Evolutionary conservation across 2,113 vertebrate species (phyloP), one percentile per base, ranked within the genome.

Genomic region (Sinocyclocheilus grahami): DNA sequence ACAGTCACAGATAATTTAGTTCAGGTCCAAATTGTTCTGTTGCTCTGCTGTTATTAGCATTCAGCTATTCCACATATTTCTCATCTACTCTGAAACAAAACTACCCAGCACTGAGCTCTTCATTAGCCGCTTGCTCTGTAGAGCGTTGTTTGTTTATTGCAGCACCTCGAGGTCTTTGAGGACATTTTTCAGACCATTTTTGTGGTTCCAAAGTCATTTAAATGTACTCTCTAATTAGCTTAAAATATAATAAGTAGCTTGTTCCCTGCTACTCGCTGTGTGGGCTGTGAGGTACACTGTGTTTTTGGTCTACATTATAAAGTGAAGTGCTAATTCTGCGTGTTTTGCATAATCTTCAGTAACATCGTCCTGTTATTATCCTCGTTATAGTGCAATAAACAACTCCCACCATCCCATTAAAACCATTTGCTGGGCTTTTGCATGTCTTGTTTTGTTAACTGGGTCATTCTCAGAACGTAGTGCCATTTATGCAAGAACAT

Each of bases 321-420:
- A 79, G 55, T 79, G 18, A 62, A 62, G 77, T 79, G 77, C 55
- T 39, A 42, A 39, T 62, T 79, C 55, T 62, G 20, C 0, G 2
- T 79, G 55, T 62, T 79, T 62, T 62, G 78, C 78, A 79, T 79
- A 79, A 79, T 79, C 11, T 37, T 62, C 20, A 20, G 77, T 60
- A 62, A 42, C 5, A 37, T 13, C 5, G 0, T 79, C 22, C 30
- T 62, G 55, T 79, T 62, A 33, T 33, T 78, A 58, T 78, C 24
- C 27, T 78, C 27, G 2, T 79, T 79, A 62, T 2, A 33, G 33
- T 79, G 4, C 55, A 39, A 63, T 24, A 62, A 79, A 80, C 78
- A 63, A 46, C 58, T 63, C 78, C 58, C 39, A 65, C 37, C 62
- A 13, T 63, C 58, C 78, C 22, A 42, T 63, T 60, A 81, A 46